Percentiles rank a stretch among this genome's conserved stretches.
phyloP scores from a whole-genome alignment of 92 coral and sea anemone genomes.

The Ricordea florida region DNA sequence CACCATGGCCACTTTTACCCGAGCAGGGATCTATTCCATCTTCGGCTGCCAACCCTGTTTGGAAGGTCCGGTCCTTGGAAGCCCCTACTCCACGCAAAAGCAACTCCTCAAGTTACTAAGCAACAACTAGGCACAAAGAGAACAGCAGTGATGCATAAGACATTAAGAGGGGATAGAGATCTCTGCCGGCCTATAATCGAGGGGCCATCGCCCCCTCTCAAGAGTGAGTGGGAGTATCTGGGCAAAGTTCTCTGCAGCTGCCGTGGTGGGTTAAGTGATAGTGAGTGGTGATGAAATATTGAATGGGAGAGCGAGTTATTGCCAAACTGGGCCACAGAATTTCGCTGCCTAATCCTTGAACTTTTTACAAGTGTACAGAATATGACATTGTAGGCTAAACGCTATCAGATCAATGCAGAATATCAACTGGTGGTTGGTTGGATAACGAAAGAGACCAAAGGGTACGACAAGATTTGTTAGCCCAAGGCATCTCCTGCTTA shows the following conservation, averaged over 20 bases:
- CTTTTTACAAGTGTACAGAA: no score
- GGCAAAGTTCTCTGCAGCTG: conserved; percentile 74
- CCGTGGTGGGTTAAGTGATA: conserved; percentile 54
- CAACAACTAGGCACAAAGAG: conserved; percentile 28
- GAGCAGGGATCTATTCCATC: conserved; percentile 2
- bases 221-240: conserved; percentile 74
- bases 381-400: no score
- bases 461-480: no score
- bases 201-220: conserved; percentile 39
- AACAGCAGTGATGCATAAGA: conserved; percentile 36
- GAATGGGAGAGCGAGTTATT: neutral
- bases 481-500: no score
- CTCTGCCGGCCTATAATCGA: conserved; percentile 22
- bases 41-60: conserved; percentile 29
- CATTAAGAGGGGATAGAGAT: conserved; percentile 39
- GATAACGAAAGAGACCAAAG: no score
- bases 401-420: no score
- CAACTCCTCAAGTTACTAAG: neutral
- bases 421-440: no score
- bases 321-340: no score
- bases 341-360: no score
- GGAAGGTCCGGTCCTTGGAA: conserved; percentile 33
- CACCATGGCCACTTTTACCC: neutral
- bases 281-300: conserved; percentile 44
- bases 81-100: neutral